These are phyloP conservation scores for Acipenser ruthenus DNA, from an alignment of 2,797 vertebrate species.

Conservation along the genomic window DNA sequence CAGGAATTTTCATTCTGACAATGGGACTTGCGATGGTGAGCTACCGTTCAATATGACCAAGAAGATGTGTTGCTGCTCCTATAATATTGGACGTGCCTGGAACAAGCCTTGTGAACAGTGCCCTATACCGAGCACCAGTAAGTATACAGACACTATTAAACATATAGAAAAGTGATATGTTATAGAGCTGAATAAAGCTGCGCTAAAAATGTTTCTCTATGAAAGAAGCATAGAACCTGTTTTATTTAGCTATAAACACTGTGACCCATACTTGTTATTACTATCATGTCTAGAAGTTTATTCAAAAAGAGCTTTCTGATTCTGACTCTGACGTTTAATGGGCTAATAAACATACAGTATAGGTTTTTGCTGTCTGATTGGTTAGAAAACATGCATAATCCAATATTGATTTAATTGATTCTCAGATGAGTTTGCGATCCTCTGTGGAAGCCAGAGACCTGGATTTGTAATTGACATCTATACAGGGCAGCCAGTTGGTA, in stretches of 20 bases:
- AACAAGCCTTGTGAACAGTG: conserved; percentile 93
- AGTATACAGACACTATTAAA: conserved; percentile 11
- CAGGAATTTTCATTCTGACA: conserved; percentile 87
- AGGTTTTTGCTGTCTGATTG: too few relatives aligned
- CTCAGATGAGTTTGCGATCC: conserved; percentile 76
- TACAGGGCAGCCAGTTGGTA: conserved; percentile 85
- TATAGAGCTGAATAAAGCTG: too few relatives aligned
- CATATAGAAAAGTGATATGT: too few relatives aligned
- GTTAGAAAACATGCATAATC: too few relatives aligned
- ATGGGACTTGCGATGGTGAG: conserved; percentile 87
- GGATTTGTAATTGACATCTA: conserved; percentile 94
- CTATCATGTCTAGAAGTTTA: background rate
- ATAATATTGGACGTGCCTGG: conserved; percentile 94
- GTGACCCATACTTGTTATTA: too few relatives aligned
- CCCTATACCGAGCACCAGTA: conserved; percentile 86
- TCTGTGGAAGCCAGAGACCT: conserved; percentile 86
- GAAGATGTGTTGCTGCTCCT: conserved; percentile 98
- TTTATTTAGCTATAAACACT: too few relatives aligned
- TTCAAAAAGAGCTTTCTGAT: background rate
- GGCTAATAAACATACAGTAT: too few relatives aligned
- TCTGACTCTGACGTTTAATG: too few relatives aligned
- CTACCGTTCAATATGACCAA: conserved; percentile 94
- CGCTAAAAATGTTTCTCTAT: too few relatives aligned
- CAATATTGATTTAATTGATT: conserved; percentile 12
- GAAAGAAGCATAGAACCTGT: too few relatives aligned